These are phyloP conservation scores for Xiphophorus maculatus DNA, from an alignment of 2,113 vertebrate species.

Conservation along the genomic window DNA sequence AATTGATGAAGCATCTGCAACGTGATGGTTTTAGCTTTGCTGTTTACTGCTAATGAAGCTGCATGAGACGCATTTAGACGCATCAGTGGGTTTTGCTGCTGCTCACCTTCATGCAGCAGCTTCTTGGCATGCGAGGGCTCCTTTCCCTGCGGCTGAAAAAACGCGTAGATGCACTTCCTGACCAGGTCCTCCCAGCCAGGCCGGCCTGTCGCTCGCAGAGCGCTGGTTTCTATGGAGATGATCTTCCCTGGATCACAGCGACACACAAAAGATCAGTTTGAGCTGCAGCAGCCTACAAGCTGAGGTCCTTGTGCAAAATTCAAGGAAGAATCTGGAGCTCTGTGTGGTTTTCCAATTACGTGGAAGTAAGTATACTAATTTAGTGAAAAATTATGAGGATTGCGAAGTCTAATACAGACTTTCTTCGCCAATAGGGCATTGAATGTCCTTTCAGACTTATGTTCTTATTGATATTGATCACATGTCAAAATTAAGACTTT, in stretches of 20 bases:
- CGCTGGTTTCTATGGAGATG: constrained; percentile 97
- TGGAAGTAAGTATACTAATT: background rate
- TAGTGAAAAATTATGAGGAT: too few relatives aligned
- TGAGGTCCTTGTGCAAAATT: background rate
- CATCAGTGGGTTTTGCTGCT: background rate
- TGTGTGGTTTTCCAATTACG: background rate
- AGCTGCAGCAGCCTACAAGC: background rate
- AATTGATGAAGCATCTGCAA: background rate
- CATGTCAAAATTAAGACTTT: too few relatives aligned
- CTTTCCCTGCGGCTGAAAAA: constrained; percentile 96
- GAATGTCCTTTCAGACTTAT: too few relatives aligned
- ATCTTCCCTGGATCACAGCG: constrained; percentile 87
- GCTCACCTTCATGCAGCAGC: constrained; percentile 93
- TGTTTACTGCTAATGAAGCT: too few relatives aligned
- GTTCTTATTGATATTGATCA: too few relatives aligned
- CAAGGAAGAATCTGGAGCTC: background rate
- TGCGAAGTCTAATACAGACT: too few relatives aligned
- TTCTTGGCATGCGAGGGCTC: constrained; percentile 94
- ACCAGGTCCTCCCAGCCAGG: constrained; percentile 97
- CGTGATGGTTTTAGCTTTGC: too few relatives aligned
- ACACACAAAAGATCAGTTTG: constrained; percentile 27
- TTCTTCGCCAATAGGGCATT: too few relatives aligned
- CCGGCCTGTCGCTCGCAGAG: constrained; percentile 89
- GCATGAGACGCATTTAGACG: too few relatives aligned
- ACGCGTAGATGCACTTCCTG: constrained; percentile 96